Conservation (phyloP, 2,797 vertebrate species). For the Phrynocephalus vlangalii region DNA sequence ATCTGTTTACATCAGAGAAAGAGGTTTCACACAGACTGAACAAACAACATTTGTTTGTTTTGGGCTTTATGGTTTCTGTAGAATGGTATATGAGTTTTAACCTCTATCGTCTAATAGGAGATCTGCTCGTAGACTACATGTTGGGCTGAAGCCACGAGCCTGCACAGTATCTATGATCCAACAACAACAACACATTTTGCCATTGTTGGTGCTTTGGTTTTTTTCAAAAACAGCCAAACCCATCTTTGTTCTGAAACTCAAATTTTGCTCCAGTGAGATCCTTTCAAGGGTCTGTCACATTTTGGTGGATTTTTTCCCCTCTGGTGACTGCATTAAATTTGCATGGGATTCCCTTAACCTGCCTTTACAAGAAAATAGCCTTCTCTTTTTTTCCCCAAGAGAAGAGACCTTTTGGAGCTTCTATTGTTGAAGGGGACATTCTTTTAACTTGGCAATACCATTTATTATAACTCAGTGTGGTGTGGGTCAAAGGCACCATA, state of each 20-base stretch:
- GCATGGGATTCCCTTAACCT: constrained; percentile 73
- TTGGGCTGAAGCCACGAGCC: not conserved
- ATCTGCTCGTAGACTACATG: not conserved
- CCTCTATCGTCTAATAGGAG: constrained; percentile 7
- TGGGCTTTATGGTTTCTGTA: constrained; percentile 33
- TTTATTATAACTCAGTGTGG: constrained; percentile 67
- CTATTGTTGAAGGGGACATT: constrained; percentile 70
- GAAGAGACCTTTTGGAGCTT: constrained; percentile 44
- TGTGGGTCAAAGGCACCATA: constrained; percentile 70
- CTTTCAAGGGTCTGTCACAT: constrained; percentile 52
- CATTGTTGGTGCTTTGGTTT: not conserved
- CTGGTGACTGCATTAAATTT: constrained; percentile 69
- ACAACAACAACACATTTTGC: constrained; percentile 12
- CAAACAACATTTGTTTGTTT: not conserved
- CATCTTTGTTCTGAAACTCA: constrained; percentile 50
- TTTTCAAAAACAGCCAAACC: constrained; percentile 33
- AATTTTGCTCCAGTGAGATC: constrained; percentile 51
- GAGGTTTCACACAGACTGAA: constrained; percentile 29
- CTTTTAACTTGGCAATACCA: constrained; percentile 66
- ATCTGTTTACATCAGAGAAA: not conserved
- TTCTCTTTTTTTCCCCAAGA: constrained; percentile 64
- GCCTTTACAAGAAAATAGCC: constrained; percentile 70
- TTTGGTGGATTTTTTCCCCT: constrained; percentile 52
- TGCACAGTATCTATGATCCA: not conserved
- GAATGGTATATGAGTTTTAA: not conserved